Evolutionary conservation across 2,113 vertebrate species (phyloP).

Genomic region (Dryoscopus gambensis): DNA sequence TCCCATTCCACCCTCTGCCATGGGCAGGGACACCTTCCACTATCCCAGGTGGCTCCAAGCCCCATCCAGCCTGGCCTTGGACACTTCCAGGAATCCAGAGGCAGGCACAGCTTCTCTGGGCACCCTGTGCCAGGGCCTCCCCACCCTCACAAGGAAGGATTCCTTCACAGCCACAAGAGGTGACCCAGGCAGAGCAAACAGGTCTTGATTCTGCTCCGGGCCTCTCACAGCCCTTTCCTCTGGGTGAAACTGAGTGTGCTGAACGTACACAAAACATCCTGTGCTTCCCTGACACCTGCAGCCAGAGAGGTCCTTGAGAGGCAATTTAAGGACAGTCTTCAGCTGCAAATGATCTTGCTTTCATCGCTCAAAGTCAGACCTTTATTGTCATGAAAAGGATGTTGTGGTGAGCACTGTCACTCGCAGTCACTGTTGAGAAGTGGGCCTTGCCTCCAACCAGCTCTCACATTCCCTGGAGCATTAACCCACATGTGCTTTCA

Average conservation of each 20-base stretch:
- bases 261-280: neutral
- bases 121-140: neutral
- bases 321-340: neutral
- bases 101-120: neutral
- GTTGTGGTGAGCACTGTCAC: neutral
- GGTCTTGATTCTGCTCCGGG: neutral
- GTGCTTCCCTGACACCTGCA: neutral
- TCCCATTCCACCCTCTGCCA: neutral
- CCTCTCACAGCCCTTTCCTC: neutral
- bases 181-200: neutral
- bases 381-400: neutral
- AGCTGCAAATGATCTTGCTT: neutral
- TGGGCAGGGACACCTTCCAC: neutral
- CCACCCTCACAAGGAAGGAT: neutral
- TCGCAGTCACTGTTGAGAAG: neutral
- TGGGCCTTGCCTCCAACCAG: neutral
- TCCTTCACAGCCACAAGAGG: neutral
- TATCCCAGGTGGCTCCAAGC: accelerated
- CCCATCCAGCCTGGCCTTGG: accelerated
- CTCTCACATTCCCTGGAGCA: neutral
- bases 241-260: neutral
- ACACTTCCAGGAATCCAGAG: neutral
- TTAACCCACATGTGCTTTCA: neutral
- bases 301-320: neutral
- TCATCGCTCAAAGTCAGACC: neutral